Base-by-base conservation (phyloP, 2,797 vertebrate genomes). In the Amblyraja radiata region DNA sequence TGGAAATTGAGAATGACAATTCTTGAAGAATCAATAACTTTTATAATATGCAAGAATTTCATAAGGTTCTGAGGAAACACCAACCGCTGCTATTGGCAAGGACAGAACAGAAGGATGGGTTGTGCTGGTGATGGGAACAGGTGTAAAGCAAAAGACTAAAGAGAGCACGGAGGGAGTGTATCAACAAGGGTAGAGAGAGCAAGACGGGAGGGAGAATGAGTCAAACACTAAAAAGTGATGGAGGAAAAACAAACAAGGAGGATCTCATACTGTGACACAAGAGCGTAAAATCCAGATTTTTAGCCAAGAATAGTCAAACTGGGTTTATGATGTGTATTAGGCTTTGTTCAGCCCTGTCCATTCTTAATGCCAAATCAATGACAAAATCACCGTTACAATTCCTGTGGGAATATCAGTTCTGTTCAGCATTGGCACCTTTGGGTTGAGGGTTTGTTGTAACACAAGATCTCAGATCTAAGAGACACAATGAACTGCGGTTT, bases 41-140 rank as follows among this genome's bases (percentile, higher is more conserved):
- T 25, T n/a, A 84, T 61, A 61, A 68, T 68, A 16, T 10, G 11
- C 16, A 54, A 54, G 5, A 54, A 54, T 0, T 54, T 54, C 46
- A 54, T 54, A 54, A 54, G 46, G 46, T 54, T 14, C 81, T 18
- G 28, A 65, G 25, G 25, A 61, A 32, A 13, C 13, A 63, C 0
- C n/a, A 86, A 86, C 4, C 1, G n/a, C 63, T 84, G 14, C 58
- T 63, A 63, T 86, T 86, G 83, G 28, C 93, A 93, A 96, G 95
- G 96, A 95, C 94, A 94, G 93, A 95, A 96, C 95, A 94, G 94
- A 95, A 95, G 96, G 95, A 28, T 25, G 46, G 46, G 93, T 95
- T 95, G 93, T 95, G 95, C 94, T 94, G 95, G 93, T 94, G 94
- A 93, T 93, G 94, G 94, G 94, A 94, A 77, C 93, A 93, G 92